Evolutionary conservation across 2,888 invertebrate species (phyloP).

Genomic region (Limnephilus auricula): DNA sequence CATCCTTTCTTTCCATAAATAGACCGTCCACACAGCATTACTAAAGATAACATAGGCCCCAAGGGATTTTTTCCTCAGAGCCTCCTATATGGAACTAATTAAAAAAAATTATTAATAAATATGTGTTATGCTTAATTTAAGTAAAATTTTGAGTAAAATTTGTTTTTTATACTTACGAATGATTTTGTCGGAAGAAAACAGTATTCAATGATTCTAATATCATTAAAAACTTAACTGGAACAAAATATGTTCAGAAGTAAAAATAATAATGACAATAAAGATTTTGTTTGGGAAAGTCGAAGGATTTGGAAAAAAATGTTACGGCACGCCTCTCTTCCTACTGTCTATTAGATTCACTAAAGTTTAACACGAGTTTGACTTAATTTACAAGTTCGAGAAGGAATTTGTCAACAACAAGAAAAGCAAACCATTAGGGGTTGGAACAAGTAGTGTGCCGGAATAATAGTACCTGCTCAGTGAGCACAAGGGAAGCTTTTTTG

Average conservation of each 20-base stretch:
- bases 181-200: not conserved
- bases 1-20: too few species aligned
- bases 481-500: not conserved
- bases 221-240: not conserved
- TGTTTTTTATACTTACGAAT: too few species aligned
- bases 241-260: not conserved
- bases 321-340: not conserved
- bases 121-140: too few species aligned
- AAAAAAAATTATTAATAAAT: too few species aligned
- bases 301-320: not conserved
- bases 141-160: too few species aligned
- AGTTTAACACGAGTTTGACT: conserved; percentile 18
- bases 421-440: not conserved
- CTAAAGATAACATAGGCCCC: too few species aligned
- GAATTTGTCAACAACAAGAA: conserved; percentile 17
- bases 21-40: too few species aligned
- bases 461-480: not conserved
- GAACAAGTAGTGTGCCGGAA: not conserved
- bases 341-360: not conserved
- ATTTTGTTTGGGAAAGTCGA: not conserved
- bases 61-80: too few species aligned
- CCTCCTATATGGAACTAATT: too few species aligned
- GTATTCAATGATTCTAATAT: not conserved
- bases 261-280: not conserved
- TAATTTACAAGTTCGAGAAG: not conserved